Conservation (phyloP, 2,888 invertebrate genomes). For the Dynastes grantii region DNA sequence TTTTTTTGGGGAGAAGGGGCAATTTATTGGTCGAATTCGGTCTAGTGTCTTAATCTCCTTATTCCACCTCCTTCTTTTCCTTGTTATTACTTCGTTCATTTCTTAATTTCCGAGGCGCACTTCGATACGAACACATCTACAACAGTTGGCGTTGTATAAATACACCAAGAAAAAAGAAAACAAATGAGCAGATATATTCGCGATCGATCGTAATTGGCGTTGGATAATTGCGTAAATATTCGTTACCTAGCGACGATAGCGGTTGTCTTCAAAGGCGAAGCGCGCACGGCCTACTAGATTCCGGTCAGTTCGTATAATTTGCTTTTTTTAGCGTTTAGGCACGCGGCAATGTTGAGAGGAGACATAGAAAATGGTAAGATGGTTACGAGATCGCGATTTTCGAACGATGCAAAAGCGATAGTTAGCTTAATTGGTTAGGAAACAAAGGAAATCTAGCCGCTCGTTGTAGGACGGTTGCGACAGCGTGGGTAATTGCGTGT, state of each 20-base stretch:
- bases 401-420: too few relatives aligned
- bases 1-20: not conserved
- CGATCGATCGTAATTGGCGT: conserved; percentile 17
- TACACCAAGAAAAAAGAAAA: not conserved
- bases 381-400: too few relatives aligned
- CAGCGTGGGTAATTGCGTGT: too few relatives aligned
- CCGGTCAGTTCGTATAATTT: conserved; percentile 3
- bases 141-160: too few relatives aligned
- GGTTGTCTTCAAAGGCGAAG: not conserved
- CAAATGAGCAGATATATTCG: not conserved
- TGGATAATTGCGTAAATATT: conserved; percentile 27
- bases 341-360: too few relatives aligned
- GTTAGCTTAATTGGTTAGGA: too few relatives aligned
- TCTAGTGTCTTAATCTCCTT: not conserved
- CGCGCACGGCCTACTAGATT: conserved; percentile 8
- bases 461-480: too few relatives aligned
- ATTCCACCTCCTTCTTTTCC: not conserved
- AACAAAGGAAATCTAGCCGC: too few relatives aligned
- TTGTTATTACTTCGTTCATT: too few relatives aligned
- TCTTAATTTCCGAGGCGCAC: too few relatives aligned
- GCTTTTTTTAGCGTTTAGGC: not conserved
- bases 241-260: not conserved
- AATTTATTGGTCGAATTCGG: not conserved
- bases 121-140: too few relatives aligned
- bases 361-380: too few relatives aligned